Base-by-base conservation (phyloP, 2,797 vertebrate species). In the Margarornis squamiger region DNA sequence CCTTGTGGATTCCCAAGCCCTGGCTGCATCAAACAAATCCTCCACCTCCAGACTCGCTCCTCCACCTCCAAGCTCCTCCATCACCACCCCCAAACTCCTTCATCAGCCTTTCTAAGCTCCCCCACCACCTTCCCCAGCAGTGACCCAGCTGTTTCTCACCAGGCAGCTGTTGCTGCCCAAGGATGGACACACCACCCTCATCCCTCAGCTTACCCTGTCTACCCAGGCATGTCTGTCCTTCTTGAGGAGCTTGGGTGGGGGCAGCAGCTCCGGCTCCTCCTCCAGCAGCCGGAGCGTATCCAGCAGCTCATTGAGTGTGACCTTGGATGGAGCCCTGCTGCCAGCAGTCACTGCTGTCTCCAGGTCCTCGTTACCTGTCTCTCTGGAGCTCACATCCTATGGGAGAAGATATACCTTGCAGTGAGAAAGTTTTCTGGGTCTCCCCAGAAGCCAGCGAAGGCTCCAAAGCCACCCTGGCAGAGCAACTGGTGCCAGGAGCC, bases 261-360 rank as follows among this genome's bases (percentile, higher is more conserved):
- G 92, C 86, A 98, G 98, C 12, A 97, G 97, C 97, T 99, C 98
- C 0, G 99, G 99, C 75, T 98, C 99, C 82, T 98, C 98, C 95
- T 99, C 99, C 51, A 99, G 86, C 72, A 99, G 98, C 97, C 97
- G 98, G 41, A 99, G 97, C 0, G 98, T 99, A 97, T 99, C 99
- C 94, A 99, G 97, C 88, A 99, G 98, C 78, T 99, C 99, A 0
- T 97, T 98, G 36, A 99, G 98, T 0, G 99, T 99, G 32, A 97
- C 99, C 93, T 98, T 99, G 79, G 99, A 98, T 23, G 97, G 98
- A 63, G 98, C 76, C 59, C 97, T 97, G 95, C 97, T 98, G 65
- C 95, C 96, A 23, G 78, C n/a, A 7, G 81, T 27, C 88, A 92
- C 88, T 81, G 85, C 88, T 34, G 89, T 73, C 67, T 96, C 97